Base-by-base conservation (phyloP, 1,140 invertebrate genomes). In the Lamellibrachia luymesi region DNA sequence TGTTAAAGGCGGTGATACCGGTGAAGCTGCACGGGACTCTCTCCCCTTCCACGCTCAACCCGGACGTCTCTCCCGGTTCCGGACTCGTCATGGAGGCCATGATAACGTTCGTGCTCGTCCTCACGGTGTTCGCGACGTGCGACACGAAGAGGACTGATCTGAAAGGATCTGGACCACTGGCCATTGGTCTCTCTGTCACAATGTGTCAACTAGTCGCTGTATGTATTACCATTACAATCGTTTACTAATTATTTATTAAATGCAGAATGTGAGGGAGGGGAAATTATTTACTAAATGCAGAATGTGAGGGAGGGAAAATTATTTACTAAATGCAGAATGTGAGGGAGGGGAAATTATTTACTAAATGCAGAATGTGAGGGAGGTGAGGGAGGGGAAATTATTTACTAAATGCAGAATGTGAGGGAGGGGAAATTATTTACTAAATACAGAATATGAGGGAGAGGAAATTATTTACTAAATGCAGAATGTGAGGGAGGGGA, bases 121-220 rank as follows among this genome's bases (percentile, higher is more conserved):
- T 99, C 91, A 98, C 98, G 4, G 98, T 99, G 10, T 98, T 98
- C 94, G 98, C 97, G 0, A 98, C 98, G 0, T 98, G 98, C 93
- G 98, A 99, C 96, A 94, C 94, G 49, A 97, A 97, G 91, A 97
- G 98, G 89, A 97, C 96, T 80, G 98, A 99, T 95, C 96, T 98
- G 89, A 98, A 97, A 94, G 98, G 98, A 27, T 98, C 98, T 6
- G 98, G 97, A 2, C 98, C 98, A 0, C 95, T 99, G 25, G 98
- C 98, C 90, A 98, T 99, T 94, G 99, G 98, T 0, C 97, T 99
- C 6, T 94, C 95, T n/a, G 95, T 99, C 95, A 97, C 98, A 8
- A 97, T 98, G 91, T 98, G 98, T 94, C 98, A 99, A 96, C 97
- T 99, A 94, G 97, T 97, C 94, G 98, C 94, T 0, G 95, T 97